These are phyloP conservation scores for Andricus grossulariae DNA, from an alignment of 1,140 invertebrate genomes.

Conservation along the genomic window DNA sequence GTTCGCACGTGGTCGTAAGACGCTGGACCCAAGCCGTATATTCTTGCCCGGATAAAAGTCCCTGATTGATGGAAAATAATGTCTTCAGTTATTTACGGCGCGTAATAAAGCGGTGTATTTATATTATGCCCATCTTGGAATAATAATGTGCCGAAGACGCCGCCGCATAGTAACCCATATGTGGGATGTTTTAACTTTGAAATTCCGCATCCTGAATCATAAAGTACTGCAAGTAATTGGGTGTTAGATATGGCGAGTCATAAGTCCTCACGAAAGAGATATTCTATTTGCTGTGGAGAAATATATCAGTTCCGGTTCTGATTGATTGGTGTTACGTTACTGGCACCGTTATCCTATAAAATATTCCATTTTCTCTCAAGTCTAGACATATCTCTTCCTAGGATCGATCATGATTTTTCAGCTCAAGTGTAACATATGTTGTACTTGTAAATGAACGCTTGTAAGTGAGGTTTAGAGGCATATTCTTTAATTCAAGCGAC, in stretches of 20 bases:
- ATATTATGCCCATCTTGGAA: conserved; percentile 39
- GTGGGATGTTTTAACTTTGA: conserved; percentile 10
- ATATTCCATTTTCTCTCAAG: conserved; percentile 10
- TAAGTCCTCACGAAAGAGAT: conserved; percentile 7
- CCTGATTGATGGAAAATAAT: conserved; percentile 51
- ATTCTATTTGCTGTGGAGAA: conserved; percentile 17
- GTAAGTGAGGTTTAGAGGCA: conserved; percentile 3
- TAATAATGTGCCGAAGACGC: conserved; percentile 41
- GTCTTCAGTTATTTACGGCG: conserved; percentile 44
- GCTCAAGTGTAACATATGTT: conserved; percentile 23
- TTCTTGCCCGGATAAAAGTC: conserved; percentile 40
- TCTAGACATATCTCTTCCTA: neutral
- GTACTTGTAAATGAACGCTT: conserved; percentile 16
- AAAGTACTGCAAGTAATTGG: conserved; percentile 23
- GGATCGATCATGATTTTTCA: conserved; percentile 2
- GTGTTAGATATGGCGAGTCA: conserved; percentile 18
- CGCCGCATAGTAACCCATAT: conserved; percentile 16
- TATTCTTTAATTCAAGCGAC: conserved; percentile 14
- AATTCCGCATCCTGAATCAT: neutral
- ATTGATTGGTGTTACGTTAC: too few species aligned
- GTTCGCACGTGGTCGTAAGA: neutral
- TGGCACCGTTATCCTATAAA: neutral
- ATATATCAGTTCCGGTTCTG: neutral
- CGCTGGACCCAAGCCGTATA: neutral
- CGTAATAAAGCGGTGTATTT: conserved; percentile 51